phyloP scores from a whole-genome alignment of 2,113 vertebrate species.

The Pelecanoides urinatrix region DNA sequence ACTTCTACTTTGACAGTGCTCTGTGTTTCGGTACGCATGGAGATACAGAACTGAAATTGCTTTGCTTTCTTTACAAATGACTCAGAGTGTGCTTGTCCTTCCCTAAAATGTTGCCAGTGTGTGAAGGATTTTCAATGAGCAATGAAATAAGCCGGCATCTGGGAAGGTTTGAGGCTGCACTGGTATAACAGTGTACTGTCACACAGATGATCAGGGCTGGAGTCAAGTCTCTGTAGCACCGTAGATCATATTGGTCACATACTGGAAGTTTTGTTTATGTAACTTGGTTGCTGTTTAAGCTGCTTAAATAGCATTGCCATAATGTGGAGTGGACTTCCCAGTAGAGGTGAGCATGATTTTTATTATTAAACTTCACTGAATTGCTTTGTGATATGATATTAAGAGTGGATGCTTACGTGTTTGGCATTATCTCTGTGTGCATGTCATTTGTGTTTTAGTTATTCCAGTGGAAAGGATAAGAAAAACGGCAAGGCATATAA shows the following conservation, averaged over 20 bases:
- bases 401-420: conserved; percentile 14
- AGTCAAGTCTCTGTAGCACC: conserved; percentile 70
- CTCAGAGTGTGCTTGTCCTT: conserved; percentile 80
- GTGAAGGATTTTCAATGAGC: conserved; percentile 85
- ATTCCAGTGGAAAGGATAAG: background rate
- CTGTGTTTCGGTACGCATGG: conserved; percentile 67
- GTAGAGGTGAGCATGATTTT: conserved; percentile 81
- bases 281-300: conserved; percentile 69
- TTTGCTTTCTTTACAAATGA: conserved; percentile 85
- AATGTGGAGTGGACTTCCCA: conserved; percentile 86
- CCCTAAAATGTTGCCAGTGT: conserved; percentile 82
- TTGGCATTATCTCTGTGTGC: conserved; percentile 42
- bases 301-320: conserved; percentile 63
- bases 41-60: conserved; percentile 80
- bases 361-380: conserved; percentile 68
- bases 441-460: conserved; percentile 36
- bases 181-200: conserved; percentile 74
- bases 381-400: conserved; percentile 31
- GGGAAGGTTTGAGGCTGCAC: conserved; percentile 74
- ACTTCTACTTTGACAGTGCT: conserved; percentile 75
- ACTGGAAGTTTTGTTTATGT: conserved; percentile 79
- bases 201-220: conserved; percentile 74
- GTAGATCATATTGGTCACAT: conserved; percentile 66
- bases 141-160: conserved; percentile 76
- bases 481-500: conserved; percentile 19